Percentiles rank a stretch among this genome's conserved stretches.
These are phyloP conservation scores for Stenotaenia linearis DNA, from an alignment of 2,888 invertebrate genomes.

Conservation along the genomic window DNA sequence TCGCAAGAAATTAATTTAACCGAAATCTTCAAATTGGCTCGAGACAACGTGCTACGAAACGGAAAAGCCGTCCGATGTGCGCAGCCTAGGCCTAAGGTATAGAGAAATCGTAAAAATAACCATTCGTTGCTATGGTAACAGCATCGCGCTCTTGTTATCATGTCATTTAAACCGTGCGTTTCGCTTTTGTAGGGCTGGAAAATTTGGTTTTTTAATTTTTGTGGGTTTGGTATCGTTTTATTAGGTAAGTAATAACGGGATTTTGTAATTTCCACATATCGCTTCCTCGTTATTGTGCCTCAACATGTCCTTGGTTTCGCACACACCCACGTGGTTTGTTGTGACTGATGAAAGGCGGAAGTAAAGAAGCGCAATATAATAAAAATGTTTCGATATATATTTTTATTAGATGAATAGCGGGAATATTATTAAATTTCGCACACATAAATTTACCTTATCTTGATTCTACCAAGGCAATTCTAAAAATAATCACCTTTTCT, in stretches of 20 bases:
- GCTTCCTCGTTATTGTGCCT: background rate
- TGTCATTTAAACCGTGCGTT: too few species aligned
- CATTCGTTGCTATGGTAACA: background rate
- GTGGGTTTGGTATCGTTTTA: background rate
- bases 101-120: background rate
- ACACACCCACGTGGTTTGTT: background rate
- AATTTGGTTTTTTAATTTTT: background rate
- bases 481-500: background rate
- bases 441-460: background rate
- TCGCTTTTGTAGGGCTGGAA: too few species aligned
- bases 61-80: background rate
- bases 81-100: background rate
- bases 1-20: background rate
- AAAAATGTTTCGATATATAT: too few species aligned
- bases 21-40: background rate
- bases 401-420: too few species aligned
- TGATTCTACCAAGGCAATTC: background rate
- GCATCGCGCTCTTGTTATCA: background rate
- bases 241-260: background rate
- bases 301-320: background rate
- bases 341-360: background rate
- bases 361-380: too few species aligned
- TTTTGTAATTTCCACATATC: background rate
- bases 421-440: too few species aligned
- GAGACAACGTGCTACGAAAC: background rate